Base-by-base conservation (phyloP, 2,113 vertebrate species). In the Platichthys stellatus region DNA sequence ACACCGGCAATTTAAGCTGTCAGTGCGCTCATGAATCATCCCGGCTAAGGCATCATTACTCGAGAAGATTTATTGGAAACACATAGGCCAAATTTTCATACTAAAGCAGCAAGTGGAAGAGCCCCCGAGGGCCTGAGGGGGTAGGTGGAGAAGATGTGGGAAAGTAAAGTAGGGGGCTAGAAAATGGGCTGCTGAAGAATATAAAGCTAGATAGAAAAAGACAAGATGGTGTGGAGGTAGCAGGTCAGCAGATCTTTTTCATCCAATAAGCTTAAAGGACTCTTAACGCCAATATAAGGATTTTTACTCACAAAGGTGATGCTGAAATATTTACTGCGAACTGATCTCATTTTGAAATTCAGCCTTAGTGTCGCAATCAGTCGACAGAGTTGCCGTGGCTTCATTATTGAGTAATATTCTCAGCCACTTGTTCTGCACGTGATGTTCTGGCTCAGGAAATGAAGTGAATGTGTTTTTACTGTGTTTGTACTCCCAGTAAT, bases 1-100 rank as follows among this genome's bases (percentile, higher is more conserved):
- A 93, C 93, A 94, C 93, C 67, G 21, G 91, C 92, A 94, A 94
- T 95, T 94, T 91, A 85, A 93, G 83, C 91, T 94, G 94, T 95
- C 94, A 94, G 69, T 71, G 3, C 51, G 80, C 84, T 89, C 90
- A 92, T 95, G 91, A 95, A 94, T 95, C 94, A 94, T 76, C 87
- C 79, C 79, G 83, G 91, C 88, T 88, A 93, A 92, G 92, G 90
- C 91, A 81, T 94, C 84, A 92, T 94, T 94, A 92, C 87, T 90
- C 78, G 43, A 57, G 74, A 81, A 92, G 94, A 95, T 94, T 94
- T 94, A 94, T 94, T 94, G 80, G 83, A 86, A 87, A 93, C 80
- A 92, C 83, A 88, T 83, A 92, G 83, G 81, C 76, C 78, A 88
- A 69, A 90, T 93, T 93, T 93, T 90, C 90, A 91, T 93, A 87